Percentiles rank a stretch among this genome's conserved stretches.
Conservation (phyloP, 2,888 invertebrate species). For the Limnephilus rhombicus region DNA sequence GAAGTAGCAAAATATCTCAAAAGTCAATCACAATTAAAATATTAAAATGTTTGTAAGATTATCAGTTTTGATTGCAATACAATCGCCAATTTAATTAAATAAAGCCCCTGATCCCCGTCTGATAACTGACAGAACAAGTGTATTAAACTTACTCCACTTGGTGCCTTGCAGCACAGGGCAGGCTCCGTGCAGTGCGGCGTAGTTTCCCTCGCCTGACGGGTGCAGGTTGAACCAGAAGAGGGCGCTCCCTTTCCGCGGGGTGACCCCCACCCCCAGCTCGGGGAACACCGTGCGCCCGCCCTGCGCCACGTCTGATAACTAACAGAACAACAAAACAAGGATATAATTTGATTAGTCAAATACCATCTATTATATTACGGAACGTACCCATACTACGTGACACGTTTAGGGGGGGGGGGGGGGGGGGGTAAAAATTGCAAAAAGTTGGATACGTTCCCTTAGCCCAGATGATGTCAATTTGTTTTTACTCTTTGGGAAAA, state of each 20-base stretch:
- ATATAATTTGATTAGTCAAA: background rate
- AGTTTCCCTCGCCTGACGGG: constrained; percentile 94
- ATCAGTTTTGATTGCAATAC: no score
- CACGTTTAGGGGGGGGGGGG: no score
- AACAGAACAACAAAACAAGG: constrained; percentile 64
- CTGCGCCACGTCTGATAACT: constrained; percentile 98
- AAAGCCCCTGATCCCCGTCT: background rate
- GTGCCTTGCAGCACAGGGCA: constrained; percentile 78
- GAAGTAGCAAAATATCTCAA: no score
- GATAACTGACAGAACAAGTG: background rate
- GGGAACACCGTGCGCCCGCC: constrained; percentile 99
- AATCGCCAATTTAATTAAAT: no score
- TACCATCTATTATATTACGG: background rate
- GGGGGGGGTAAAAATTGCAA: no score
- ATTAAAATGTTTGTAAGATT: no score
- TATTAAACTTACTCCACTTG: constrained; percentile 91
- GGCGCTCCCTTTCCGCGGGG: constrained; percentile 93
- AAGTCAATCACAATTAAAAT: no score
- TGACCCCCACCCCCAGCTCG: constrained; percentile 88
- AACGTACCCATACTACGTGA: no score
- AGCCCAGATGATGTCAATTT: no score
- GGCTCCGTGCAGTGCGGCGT: constrained; percentile 93
- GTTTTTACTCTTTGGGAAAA: no score
- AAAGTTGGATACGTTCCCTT: no score
- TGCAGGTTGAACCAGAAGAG: constrained; percentile 97